phyloP scores from a whole-genome alignment of 2,113 vertebrate genomes.

The Hemichromis elongatus region DNA sequence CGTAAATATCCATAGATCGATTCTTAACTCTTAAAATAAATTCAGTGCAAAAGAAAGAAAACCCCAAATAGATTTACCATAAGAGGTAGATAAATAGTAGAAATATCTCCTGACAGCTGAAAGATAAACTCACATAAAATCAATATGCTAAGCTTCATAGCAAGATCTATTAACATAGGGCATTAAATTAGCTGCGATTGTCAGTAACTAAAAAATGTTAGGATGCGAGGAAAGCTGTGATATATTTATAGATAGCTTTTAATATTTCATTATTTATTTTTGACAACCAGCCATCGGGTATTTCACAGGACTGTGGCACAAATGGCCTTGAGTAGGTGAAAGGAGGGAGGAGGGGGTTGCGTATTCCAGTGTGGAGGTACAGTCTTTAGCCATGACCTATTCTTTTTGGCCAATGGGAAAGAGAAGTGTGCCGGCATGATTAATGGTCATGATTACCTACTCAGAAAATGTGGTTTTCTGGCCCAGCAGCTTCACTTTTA shows the following conservation, averaged over 20 bases:
- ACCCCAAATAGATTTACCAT: background rate
- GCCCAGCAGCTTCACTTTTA: conserved; percentile 74
- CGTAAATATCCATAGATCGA: background rate
- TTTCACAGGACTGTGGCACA: conserved; percentile 19
- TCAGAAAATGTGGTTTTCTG: conserved; percentile 78
- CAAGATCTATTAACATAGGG: background rate
- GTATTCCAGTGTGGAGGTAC: conserved; percentile 38
- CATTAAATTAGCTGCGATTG: background rate
- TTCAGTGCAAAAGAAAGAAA: background rate
- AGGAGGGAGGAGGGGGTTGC: background rate
- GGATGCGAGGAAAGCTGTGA: background rate
- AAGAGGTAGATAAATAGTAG: background rate
- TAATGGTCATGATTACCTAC: conserved; percentile 82
- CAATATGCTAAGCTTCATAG: background rate
- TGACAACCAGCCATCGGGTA: conserved; percentile 31
- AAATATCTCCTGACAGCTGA: background rate
- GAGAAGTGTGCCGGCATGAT: conserved; percentile 68
- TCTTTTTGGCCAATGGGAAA: conserved; percentile 65
- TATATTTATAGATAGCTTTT: background rate
- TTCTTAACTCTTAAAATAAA: background rate
- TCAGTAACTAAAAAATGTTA: background rate
- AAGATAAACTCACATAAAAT: background rate
- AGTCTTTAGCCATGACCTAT: conserved; percentile 67
- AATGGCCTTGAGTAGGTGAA: conserved; percentile 44
- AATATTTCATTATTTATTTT: conserved; percentile 18